Base-by-base conservation (phyloP, 2,113 vertebrate species). In the Triplophysa siluroides region DNA sequence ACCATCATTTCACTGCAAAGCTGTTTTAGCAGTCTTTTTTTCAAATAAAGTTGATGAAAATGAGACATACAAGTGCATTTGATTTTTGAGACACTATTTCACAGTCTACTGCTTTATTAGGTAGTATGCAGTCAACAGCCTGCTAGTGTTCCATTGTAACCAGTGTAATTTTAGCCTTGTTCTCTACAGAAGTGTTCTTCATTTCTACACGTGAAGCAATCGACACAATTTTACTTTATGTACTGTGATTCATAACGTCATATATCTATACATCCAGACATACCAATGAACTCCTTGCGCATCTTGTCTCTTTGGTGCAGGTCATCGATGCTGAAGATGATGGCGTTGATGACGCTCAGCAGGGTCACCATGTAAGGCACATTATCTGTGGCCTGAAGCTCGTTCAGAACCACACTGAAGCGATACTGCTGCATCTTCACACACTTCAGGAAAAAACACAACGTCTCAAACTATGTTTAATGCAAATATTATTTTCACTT, bases 231-330 rank as follows among this genome's bases (percentile, higher is more conserved):
- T 45, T 45, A 45, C 43, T 4, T 29, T 45, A 45, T 45, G 11
- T 45, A 45, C 43, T 45, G 8, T 45, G 12, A 11, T 6, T 38
- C 33, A 38, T 33, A 38, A 7, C 1, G 6, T 45, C 43, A 45
- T 12, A 72, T 4, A 2, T 38, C 7, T 24, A 6, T 26, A 3
- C 9, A 38, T 24, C 8, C 43, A 0, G 45, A 47, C 78, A 85
- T 90, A 99, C 98, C 98, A 0, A 98, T 93, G 81, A 99, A 97
- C 87, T 99, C 97, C 0, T 97, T 95, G 56, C 98, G 93, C 83
- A 97, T 95, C 79, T 94, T 96, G 50, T 94, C 91, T 64, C 98
- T 95, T 26, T 91, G 83, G 6, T 93, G 90, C 60, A 99, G 93
- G 83, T 97, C 95, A 43, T 97, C 96, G 0, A 91, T 92, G 6